Evolutionary conservation across 92 coral and sea anemone genomes (phyloP), one percentile per base, ranked within the genome.

Genomic region (Anthopleura xanthogrammica): DNA sequence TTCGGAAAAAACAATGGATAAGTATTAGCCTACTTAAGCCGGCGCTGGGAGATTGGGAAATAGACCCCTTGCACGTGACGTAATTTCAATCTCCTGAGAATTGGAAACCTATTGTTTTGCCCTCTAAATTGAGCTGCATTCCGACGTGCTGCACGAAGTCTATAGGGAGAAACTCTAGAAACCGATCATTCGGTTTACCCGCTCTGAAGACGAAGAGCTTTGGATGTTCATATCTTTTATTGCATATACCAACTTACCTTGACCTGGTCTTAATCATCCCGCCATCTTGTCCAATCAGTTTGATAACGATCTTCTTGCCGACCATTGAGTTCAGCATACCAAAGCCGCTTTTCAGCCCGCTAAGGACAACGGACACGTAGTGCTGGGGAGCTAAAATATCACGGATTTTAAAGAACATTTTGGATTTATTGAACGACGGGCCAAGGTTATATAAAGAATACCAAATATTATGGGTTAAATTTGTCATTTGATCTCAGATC

Each of bases 271-370:
- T 41, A 11, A 66, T 68, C 54, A 65, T 87, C 4, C 16, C 52
- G 39, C 90, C 94, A 29, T 82, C 77, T 13, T 54, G 71, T 12
- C 89, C 90, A 20, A 77, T 85, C 39, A 91, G 78, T 60, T 68
- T 85, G 79, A 88, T 83, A 20, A 82, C 50, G 5, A 91, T 83
- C 82, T 85, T 82, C 80, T 91, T 85, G 41, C 78, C 12, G 2
- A 85, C 58, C 78, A 85, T 62, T 7, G 57, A 7, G 60, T 55
- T 57, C 0, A 85, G 76, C 12, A 85, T 70, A 17, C 73, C 79
- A 24, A 46, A 41, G 6, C 88, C 88, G 54, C 41, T 60, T 52
- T 80, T 75, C 75, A 85, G 50, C 11, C 62, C 79, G 8, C 57
- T 64, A 1, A 82, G 79, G 29, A 56, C 52, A 0, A 82, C 68